A percentile compares a stretch with the other conserved stretches of the same genome.
Conservation (phyloP, 2,113 vertebrate genomes). For the Leucosticte australis region DNA sequence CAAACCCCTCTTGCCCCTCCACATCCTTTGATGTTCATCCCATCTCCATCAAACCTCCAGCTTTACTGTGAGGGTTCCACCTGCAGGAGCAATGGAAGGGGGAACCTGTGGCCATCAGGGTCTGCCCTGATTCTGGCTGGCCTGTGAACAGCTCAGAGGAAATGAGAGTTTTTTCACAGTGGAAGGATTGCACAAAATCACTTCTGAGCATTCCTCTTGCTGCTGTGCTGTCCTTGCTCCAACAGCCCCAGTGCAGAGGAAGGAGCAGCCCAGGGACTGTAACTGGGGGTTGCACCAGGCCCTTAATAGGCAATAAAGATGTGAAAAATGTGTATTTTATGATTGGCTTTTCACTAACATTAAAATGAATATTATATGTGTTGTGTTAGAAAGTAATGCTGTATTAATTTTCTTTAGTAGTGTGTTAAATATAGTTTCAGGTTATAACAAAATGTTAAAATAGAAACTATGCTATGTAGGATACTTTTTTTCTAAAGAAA, state of each 20-base stretch:
- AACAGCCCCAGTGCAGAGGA: neutral
- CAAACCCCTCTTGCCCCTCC: neutral
- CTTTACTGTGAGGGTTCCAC: neutral
- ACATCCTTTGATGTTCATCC: neutral
- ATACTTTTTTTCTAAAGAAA: no score
- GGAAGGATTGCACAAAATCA: neutral
- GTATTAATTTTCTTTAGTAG: no score
- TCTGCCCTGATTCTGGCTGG: neutral
- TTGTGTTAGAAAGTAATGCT: no score
- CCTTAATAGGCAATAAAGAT: no score
- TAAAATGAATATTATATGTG: no score
- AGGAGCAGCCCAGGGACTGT: no score
- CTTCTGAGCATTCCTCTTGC: neutral
- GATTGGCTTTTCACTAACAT: no score
- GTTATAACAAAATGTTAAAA: no score
- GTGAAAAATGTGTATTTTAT: no score
- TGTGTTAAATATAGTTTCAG: no score
- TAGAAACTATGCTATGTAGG: no score
- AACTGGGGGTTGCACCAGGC: no score
- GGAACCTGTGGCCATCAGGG: accelerated
- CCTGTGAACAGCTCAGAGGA: neutral
- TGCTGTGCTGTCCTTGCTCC: neutral
- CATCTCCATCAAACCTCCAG: neutral
- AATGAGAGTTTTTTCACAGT: neutral
- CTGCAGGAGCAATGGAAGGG: neutral